These are phyloP conservation scores for Parotocinclus haroldoi DNA, from an alignment of 2,797 vertebrate species.

Conservation along the genomic window DNA sequence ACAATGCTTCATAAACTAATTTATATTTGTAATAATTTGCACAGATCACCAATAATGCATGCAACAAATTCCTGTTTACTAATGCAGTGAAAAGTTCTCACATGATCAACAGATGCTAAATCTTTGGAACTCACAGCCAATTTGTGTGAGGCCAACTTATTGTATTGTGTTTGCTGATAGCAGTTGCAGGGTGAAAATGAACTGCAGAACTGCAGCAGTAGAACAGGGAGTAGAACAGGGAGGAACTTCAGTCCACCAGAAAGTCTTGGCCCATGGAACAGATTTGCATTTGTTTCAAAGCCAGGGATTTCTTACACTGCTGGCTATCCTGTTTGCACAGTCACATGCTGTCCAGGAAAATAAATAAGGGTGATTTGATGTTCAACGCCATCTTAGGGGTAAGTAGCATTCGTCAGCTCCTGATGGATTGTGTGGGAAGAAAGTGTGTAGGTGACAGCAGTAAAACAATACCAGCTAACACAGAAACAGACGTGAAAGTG, in stretches of 20 bases:
- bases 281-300: conserved; percentile 67
- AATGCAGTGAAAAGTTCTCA: no score
- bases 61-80: no score
- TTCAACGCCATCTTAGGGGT: conserved; percentile 55
- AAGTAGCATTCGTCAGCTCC: conserved; percentile 39
- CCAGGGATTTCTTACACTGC: conserved; percentile 59
- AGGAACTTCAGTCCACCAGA: conserved; percentile 56
- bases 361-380: conserved; percentile 58
- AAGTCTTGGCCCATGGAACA: conserved; percentile 61
- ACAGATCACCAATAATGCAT: no score
- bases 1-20: no score
- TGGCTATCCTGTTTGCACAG: conserved; percentile 56
- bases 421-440: conserved; percentile 18
- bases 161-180: conserved; percentile 52
- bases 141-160: no score
- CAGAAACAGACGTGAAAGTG: conserved; percentile 2
- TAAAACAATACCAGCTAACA: conserved; percentile 11
- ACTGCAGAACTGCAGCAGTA: conserved; percentile 59
- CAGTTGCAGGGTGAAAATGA: conserved; percentile 57
- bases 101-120: no score
- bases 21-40: no score
- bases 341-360: conserved; percentile 54
- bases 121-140: no score
- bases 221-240: conserved; percentile 25
- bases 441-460: conserved; percentile 13